Evolutionary conservation across 2,797 vertebrate genomes (phyloP).

Genomic region (Antennarius maculatus): DNA sequence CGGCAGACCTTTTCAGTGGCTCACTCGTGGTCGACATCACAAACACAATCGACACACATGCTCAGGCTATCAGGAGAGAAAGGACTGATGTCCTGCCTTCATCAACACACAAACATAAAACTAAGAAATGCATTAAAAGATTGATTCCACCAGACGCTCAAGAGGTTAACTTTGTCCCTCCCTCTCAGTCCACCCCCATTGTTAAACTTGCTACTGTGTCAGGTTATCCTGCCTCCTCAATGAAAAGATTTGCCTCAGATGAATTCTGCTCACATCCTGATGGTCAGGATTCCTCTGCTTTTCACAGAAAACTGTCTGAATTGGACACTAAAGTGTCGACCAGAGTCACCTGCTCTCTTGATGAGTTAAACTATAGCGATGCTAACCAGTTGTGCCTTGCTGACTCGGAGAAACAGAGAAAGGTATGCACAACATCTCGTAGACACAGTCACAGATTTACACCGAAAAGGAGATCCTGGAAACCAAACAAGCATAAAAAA

Average conservation of each 20-base stretch:
- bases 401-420: conserved; percentile 27
- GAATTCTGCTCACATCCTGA: conserved; percentile 1
- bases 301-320: not conserved
- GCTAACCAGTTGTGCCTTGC: not conserved
- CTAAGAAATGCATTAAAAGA: not conserved
- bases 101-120: conserved; percentile 17
- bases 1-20: conserved; percentile 77
- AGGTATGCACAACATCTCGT: not conserved
- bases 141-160: conserved; percentile 15
- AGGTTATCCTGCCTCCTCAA: not conserved
- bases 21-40: conserved; percentile 28
- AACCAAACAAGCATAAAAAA: conserved; percentile 1
- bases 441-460: conserved; percentile 15
- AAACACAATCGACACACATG: not conserved
- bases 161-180: conserved; percentile 65
- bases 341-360: not conserved
- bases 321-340: not conserved
- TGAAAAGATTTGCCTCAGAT: not conserved
- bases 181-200: conserved; percentile 74
- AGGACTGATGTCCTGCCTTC: not conserved
- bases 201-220: conserved; percentile 18
- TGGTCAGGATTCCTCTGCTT: not conserved
- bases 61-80: conserved; percentile 6
- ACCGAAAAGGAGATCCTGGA: conserved; percentile 37
- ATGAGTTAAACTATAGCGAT: conserved; percentile 3